A percentile compares a stretch with the other conserved stretches of the same genome.
Evolutionary conservation across 2,797 vertebrate genomes (phyloP).

Genomic region (Taeniopygia guttata): DNA sequence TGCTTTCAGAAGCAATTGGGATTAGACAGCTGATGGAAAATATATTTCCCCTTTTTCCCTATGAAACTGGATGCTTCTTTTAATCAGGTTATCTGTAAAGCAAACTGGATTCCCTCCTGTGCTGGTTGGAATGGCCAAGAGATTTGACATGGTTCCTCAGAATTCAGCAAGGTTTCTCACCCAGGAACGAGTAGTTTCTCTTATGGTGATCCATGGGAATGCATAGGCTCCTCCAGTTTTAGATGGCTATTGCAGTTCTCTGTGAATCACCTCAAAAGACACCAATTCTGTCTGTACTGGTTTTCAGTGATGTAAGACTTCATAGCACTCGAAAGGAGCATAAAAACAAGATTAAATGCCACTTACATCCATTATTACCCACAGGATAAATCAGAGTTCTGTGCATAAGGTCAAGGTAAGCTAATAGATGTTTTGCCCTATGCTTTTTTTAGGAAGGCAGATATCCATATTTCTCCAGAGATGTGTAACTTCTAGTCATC

Average conservation of each 20-base stretch:
- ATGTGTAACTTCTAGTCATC: neutral
- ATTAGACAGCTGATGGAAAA: neutral
- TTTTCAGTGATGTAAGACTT: neutral
- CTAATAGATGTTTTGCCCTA: neutral
- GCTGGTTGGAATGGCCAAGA: neutral
- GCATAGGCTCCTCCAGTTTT: neutral
- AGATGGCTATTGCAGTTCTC: neutral
- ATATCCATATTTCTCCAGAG: neutral
- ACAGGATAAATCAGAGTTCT: neutral
- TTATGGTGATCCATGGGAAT: neutral
- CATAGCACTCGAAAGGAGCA: neutral
- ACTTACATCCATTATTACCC: neutral
- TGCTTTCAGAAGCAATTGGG: neutral
- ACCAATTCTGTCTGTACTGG: neutral
- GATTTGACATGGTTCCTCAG: neutral
- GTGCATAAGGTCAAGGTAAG: neutral
- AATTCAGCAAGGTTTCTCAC: neutral
- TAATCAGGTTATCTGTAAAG: neutral
- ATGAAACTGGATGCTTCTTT: neutral
- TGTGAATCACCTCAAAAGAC: neutral
- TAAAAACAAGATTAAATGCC: neutral
- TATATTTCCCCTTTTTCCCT: neutral
- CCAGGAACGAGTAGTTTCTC: rapidly evolving
- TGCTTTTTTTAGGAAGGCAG: neutral
- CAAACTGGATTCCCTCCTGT: neutral